Base-by-base conservation (phyloP, 2,113 vertebrate genomes). In the Mungos mungo region DNA sequence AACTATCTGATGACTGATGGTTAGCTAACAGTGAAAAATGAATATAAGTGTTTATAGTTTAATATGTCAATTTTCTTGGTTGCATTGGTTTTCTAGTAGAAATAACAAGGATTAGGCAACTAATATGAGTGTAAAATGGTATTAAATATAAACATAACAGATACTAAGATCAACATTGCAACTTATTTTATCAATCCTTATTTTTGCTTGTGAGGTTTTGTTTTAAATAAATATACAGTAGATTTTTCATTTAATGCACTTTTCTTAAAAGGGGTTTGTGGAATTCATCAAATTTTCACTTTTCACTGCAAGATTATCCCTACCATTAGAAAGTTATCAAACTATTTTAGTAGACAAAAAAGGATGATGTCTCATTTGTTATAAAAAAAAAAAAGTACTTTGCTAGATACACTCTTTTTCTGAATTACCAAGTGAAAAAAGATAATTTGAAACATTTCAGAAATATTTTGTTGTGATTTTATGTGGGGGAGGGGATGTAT, bases 71-170 rank as follows among this genome's bases (percentile, higher is more conserved):
- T 89, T 95, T 98, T 97, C 97, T 95, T 97, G 50, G 97, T 96
- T 97, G 98, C 66, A 98, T 97, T 97, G 94, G 96, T 98, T 98
- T 98, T 96, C 35, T 90, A 71, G 95, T 97, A 77, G 94, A 98
- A 96, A 98, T 84, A 35, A 19, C 87, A 71, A 96, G 89, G 89
- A 69, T 89, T 96, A 23, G 60, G 57, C 38, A 97, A 96, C 96
- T 98, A 93, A 96, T 98, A 91, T 88, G 41, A 95, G 29, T 83
- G 23, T 72, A 97, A 98, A 98, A 88, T 96, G 38, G 27, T 94
- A 16, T 23, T 90, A 93, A 96, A 96, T 96, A 63, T 91, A 98
- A 98, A 97, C 83, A 96, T 90, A 96, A 82, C 97, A 94, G 16
- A 52, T 63, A 72, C 52, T 92, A 63, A 81, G 79, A 94, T 96